Conservation (phyloP, 1,140 invertebrate genomes). For the Drosophila oshimai region DNA sequence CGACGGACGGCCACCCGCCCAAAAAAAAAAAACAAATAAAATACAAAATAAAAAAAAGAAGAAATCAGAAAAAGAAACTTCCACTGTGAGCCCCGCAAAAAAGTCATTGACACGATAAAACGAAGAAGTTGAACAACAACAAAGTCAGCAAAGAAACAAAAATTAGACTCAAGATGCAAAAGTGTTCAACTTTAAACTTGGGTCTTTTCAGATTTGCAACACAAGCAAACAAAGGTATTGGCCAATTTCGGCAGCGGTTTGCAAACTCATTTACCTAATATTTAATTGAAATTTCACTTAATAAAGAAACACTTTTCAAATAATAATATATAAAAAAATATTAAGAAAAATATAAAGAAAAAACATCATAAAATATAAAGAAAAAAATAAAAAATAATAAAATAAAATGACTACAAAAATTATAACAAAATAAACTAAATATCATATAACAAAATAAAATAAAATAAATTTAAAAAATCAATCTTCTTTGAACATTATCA, state of each 20-base stretch:
- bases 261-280: not conserved
- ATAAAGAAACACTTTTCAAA: too few species aligned
- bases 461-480: too few species aligned
- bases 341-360: too few species aligned
- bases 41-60: not conserved
- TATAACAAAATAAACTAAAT: too few species aligned
- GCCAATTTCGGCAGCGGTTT: too few species aligned
- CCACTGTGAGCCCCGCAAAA: slow-evolving; percentile 51
- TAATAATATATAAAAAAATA: too few species aligned
- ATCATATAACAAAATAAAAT: too few species aligned
- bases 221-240: not conserved
- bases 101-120: slow-evolving; percentile 70
- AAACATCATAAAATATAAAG: too few species aligned
- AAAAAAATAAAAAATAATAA: too few species aligned
- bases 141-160: slow-evolving; percentile 16
- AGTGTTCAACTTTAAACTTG: slow-evolving; percentile 41
- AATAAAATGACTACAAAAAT: too few species aligned
- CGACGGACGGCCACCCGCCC: slow-evolving; percentile 27
- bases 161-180: slow-evolving; percentile 43
- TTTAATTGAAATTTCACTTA: not conserved
- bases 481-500: too few species aligned
- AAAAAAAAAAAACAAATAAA: slow-evolving; percentile 21
- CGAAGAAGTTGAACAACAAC: slow-evolving; percentile 15
- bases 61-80: slow-evolving; percentile 60
- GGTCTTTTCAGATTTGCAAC: slow-evolving; percentile 1